Evolutionary conservation across 2,888 invertebrate genomes (phyloP).

Genomic region (Suillia variegata): DNA sequence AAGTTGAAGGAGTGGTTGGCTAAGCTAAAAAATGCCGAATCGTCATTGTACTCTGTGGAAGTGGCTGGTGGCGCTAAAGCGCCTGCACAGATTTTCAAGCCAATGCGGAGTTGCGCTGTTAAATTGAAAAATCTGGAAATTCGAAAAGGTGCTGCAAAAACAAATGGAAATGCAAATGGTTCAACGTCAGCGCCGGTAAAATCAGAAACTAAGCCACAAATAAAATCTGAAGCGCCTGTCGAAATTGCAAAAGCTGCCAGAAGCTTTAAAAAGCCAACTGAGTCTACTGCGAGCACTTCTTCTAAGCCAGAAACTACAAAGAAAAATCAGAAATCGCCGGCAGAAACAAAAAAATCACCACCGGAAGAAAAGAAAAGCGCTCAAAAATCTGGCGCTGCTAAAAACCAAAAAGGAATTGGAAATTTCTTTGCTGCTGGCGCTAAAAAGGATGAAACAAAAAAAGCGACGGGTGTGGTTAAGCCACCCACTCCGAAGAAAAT

Average conservation of each 20-base stretch:
- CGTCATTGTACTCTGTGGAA: conserved; percentile 51
- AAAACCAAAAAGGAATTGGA: conserved; percentile 42
- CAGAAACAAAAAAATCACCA: conserved; percentile 32
- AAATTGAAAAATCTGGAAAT: conserved; percentile 35
- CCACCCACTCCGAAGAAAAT: conserved; percentile 35
- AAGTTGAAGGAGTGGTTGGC: conserved; percentile 43
- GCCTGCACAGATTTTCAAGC: conserved; percentile 46
- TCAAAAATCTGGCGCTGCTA: conserved; percentile 22
- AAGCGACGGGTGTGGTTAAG: conserved; percentile 26
- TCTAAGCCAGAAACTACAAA: conserved; percentile 5
- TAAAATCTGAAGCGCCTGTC: conserved; percentile 5
- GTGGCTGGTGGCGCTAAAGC: conserved; percentile 51
- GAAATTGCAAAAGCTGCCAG: background rate
- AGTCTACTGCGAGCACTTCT: background rate
- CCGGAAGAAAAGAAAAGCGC: conserved; percentile 12
- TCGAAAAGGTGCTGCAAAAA: conserved; percentile 16
- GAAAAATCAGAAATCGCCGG: conserved; percentile 10
- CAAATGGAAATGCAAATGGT: conserved; percentile 29
- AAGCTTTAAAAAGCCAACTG: background rate
- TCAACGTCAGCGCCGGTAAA: background rate
- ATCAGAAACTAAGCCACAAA: conserved; percentile 17
- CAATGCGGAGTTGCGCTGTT: conserved; percentile 41
- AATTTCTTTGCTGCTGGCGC: conserved; percentile 41
- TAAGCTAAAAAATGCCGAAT: conserved; percentile 43
- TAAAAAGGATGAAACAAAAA: conserved; percentile 27